Base-by-base conservation (phyloP, 2,888 invertebrate species). In the Eremobia ochroleuca region DNA sequence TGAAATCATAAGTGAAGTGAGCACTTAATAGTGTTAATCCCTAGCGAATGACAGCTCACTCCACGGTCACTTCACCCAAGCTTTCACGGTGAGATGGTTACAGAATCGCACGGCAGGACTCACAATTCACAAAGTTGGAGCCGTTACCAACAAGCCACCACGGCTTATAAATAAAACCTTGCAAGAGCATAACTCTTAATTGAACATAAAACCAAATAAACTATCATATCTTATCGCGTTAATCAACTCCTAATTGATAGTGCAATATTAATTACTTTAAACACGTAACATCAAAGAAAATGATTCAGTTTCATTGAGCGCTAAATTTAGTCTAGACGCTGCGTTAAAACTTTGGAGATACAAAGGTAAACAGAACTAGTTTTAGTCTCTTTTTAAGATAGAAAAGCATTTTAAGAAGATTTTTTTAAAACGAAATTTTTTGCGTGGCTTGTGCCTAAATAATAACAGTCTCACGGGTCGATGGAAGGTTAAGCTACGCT, bases 231-330 rank as follows among this genome's bases (percentile, higher is more conserved):
- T 59, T 71, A 49, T 34, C 78, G 28, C 66, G 55, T 49, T 67
- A 43, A 83, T 79, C 37, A 43, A 81, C 21, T 37, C 13, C n/a
- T 72, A 70, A 83, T 76, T 81, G 28, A 28, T 52, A 76, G 34
- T 66, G 58, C 77, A 82, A 59, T 66, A 82, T 82, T 77, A 85
- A 85, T 85, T 67, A 72, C 55, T 31, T 34, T 40, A 5, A 55
- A 69, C 77, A 62, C 61, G 59, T 71, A 13, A 55, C 28, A 52
- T 85, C 72, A 85, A 77, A 82, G 77, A 40, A 70, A 85, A 69
- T 77, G 25, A 66, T 82, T 77, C 8, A 61, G 59, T 61, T 85
- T 66, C 25, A 59, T 85, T 62, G 21, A 67, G 61, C 58, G 37
- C 34, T 70, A 70, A 66, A 31, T 61, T 18, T 1, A 59, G 82